Evolutionary conservation across 2,888 invertebrate genomes (phyloP).

Genomic region (Monoplex corrugatus): DNA sequence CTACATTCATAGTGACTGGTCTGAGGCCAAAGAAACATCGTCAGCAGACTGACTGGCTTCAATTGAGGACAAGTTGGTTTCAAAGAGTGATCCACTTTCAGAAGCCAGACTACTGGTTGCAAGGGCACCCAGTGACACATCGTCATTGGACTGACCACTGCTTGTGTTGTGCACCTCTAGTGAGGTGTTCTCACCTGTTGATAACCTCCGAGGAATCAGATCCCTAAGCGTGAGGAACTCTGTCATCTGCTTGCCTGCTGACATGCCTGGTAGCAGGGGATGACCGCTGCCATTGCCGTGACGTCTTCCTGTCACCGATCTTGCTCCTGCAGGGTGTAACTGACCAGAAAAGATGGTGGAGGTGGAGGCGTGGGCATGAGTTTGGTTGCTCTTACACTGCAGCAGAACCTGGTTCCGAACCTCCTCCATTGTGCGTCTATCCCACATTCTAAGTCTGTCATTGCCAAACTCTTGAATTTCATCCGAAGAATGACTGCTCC

Average conservation of each 20-base stretch:
- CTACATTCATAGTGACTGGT: constrained; percentile 27
- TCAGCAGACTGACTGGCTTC: constrained; percentile 36
- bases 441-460: too few relatives aligned
- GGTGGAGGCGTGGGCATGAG: not conserved
- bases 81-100: constrained; percentile 41
- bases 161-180: constrained; percentile 45
- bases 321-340: not conserved
- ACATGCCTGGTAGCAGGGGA: constrained; percentile 1
- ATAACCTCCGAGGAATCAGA: constrained; percentile 39
- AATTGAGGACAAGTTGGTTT: constrained; percentile 41
- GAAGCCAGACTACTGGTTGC: constrained; percentile 38
- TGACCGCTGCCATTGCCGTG: not conserved
- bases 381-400: not conserved
- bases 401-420: constrained; percentile 38
- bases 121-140: constrained; percentile 28
- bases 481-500: constrained; percentile 32
- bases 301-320: not conserved
- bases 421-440: too few relatives aligned
- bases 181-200: constrained; percentile 43
- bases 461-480: too few relatives aligned
- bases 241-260: constrained; percentile 10
- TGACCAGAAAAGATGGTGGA: constrained; percentile 32
- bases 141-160: constrained; percentile 36
- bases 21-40: constrained; percentile 36
- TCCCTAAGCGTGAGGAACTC: constrained; percentile 45